Conservation (phyloP, 1,140 invertebrate genomes). For the Mamestra configurata region DNA sequence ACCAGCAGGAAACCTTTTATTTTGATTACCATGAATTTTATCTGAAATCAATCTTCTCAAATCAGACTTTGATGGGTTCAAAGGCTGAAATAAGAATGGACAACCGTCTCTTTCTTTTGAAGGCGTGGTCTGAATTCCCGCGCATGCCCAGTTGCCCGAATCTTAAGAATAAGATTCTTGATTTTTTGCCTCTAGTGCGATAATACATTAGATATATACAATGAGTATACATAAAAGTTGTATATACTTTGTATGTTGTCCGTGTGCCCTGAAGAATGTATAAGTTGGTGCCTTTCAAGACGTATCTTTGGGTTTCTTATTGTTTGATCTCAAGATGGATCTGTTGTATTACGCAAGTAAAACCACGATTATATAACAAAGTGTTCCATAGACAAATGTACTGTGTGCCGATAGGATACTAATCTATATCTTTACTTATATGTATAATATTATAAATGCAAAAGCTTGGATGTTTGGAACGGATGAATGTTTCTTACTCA, state of each 20-base stretch:
- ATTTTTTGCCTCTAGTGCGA: slow-evolving; percentile 67
- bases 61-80: slow-evolving; percentile 62
- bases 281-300: slow-evolving; percentile 26
- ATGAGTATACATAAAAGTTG: slow-evolving; percentile 45
- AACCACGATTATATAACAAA: too few species aligned
- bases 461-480: too few species aligned
- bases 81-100: slow-evolving; percentile 64
- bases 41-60: slow-evolving; percentile 69
- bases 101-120: slow-evolving; percentile 73
- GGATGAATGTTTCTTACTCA: too few species aligned
- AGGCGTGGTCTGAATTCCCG: slow-evolving; percentile 73
- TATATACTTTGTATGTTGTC: slow-evolving; percentile 44
- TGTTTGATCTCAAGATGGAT: background rate
- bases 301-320: background rate
- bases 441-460: too few species aligned
- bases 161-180: slow-evolving; percentile 82
- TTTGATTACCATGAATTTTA: slow-evolving; percentile 63
- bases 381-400: too few species aligned
- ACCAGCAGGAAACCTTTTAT: slow-evolving; percentile 59
- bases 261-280: slow-evolving; percentile 20
- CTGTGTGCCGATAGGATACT: too few species aligned
- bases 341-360: background rate
- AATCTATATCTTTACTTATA: too few species aligned
- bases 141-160: slow-evolving; percentile 72
- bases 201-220: slow-evolving; percentile 65